phyloP scores from a whole-genome alignment of 1,140 invertebrate species.

The Psix sp. region DNA sequence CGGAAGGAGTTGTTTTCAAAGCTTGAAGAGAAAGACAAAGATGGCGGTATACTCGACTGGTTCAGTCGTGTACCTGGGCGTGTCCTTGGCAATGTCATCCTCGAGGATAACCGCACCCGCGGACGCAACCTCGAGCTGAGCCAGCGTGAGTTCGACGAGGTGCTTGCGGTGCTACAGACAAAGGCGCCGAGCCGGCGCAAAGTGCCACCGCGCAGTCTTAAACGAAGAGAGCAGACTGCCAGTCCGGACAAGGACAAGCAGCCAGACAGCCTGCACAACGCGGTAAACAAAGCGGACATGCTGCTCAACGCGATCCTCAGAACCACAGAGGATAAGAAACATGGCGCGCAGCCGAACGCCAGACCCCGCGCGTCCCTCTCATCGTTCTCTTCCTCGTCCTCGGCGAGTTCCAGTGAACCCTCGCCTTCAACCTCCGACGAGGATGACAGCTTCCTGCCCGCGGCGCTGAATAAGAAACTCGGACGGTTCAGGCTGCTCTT shows the following conservation, averaged over 20 bases:
- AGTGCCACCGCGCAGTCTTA: slow-evolving; percentile 57
- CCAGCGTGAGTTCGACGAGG: slow-evolving; percentile 75
- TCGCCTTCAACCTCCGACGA: slow-evolving; percentile 36
- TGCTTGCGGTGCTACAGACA: slow-evolving; percentile 73
- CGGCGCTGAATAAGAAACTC: slow-evolving; percentile 68
- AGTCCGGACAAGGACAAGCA: slow-evolving; percentile 48
- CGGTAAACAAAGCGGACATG: slow-evolving; percentile 76
- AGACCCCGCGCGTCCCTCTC: slow-evolving; percentile 42
- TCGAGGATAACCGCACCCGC: slow-evolving; percentile 59
- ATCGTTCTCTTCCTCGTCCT: slow-evolving; percentile 22
- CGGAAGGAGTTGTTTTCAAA: too few relatives aligned
- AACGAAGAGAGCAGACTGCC: slow-evolving; percentile 60
- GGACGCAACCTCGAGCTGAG: slow-evolving; percentile 75
- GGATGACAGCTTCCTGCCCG: slow-evolving; percentile 66
- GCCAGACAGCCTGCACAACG: slow-evolving; percentile 58
- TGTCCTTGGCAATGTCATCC: slow-evolving; percentile 57
- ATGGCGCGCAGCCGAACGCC: slow-evolving; percentile 49
- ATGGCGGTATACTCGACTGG: slow-evolving; percentile 70
- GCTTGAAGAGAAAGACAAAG: slow-evolving; percentile 66
- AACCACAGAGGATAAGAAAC: slow-evolving; percentile 65
- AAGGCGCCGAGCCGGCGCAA: slow-evolving; percentile 66
- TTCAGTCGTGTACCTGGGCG: slow-evolving; percentile 67
- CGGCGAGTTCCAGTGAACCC: slow-evolving; percentile 24
- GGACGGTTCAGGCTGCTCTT: slow-evolving; percentile 69
- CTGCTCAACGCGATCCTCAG: slow-evolving; percentile 78